Percentiles rank a stretch among this genome's conserved stretches.
phyloP scores from a whole-genome alignment of 1,140 invertebrate species.

The Bombyx mori region ASM3026992v2 NC_085119.1:13149001-13149500 shows the following conservation, averaged over 20 bases:
- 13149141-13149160: slow-evolving; percentile 10
- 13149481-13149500: slow-evolving; percentile 41
- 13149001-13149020: slow-evolving; percentile 7
- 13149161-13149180: background rate
- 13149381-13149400: slow-evolving; percentile 34
- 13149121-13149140: slow-evolving; percentile 20
- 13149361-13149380: slow-evolving; percentile 14
- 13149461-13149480: slow-evolving; percentile 50
- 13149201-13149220: too few species aligned
- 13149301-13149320: slow-evolving; percentile 41
- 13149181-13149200: too few species aligned
- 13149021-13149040: slow-evolving; percentile 7
- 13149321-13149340: slow-evolving; percentile 22
- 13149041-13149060: slow-evolving; percentile 13
- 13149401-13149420: slow-evolving; percentile 35
- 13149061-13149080: slow-evolving; percentile 2
- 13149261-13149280: too few species aligned
- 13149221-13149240: too few species aligned
- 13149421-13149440: slow-evolving; percentile 60
- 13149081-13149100: too few species aligned
- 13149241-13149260: too few species aligned
- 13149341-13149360: slow-evolving; percentile 19
- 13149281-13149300: slow-evolving; percentile 26
- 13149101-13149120: slow-evolving; percentile 17
- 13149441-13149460: slow-evolving; percentile 50